Percentiles rank a stretch among this genome's conserved stretches.
Evolutionary conservation across 2,888 invertebrate species (phyloP).

Genomic region (Lottia scabra): DNA sequence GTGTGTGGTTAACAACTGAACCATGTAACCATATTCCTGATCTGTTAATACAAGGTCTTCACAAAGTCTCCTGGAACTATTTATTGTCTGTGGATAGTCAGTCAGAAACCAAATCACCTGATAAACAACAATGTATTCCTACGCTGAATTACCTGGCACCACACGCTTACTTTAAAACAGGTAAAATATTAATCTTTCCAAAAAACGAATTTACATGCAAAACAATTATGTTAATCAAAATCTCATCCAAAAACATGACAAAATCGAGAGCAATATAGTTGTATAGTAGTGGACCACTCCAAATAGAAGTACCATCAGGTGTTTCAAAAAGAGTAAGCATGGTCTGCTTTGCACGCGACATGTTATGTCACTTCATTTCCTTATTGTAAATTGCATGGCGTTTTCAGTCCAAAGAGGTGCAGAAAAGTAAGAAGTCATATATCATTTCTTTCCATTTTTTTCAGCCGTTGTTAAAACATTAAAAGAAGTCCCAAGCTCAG

Average conservation of each 20-base stretch:
- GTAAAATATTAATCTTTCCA: constrained; percentile 11
- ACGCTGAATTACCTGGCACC: constrained; percentile 20
- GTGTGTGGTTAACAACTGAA: constrained; percentile 62
- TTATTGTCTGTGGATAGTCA: constrained; percentile 39
- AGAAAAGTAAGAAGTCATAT: too few relatives aligned
- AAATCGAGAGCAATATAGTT: too few relatives aligned
- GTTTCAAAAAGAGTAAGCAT: too few relatives aligned
- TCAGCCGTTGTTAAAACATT: constrained; percentile 58
- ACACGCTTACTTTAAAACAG: constrained; percentile 27
- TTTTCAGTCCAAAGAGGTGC: too few relatives aligned
- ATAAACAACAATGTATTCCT: not conserved
- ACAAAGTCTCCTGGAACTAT: constrained; percentile 58
- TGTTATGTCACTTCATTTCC: too few relatives aligned
- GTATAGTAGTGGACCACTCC: too few relatives aligned
- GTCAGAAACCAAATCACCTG: constrained; percentile 16
- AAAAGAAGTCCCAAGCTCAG: constrained; percentile 44
- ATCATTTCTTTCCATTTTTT: constrained; percentile 14
- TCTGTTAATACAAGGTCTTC: constrained; percentile 51
- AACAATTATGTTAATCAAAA: too few relatives aligned
- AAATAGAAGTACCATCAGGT: too few relatives aligned
- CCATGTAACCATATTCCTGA: constrained; percentile 48
- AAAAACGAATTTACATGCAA: too few relatives aligned
- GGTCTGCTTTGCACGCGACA: too few relatives aligned
- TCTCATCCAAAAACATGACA: too few relatives aligned
- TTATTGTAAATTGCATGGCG: too few relatives aligned